Evolutionary conservation across 2,797 vertebrate species (phyloP).

Genomic region (Todus mexicanus): DNA sequence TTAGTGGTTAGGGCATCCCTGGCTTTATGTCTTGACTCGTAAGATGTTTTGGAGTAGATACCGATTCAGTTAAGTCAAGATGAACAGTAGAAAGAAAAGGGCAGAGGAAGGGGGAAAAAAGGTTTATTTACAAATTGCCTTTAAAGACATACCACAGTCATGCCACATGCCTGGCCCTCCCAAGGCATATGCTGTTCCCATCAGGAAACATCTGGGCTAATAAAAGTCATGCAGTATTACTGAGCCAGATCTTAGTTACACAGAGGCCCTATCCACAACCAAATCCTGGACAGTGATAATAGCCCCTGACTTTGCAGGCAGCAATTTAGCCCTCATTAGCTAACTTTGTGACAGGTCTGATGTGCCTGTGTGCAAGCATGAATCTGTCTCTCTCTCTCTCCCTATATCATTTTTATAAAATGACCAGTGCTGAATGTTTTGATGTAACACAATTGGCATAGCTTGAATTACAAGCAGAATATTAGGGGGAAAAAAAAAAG

Average conservation of each 20-base stretch:
- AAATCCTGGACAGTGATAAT: not conserved
- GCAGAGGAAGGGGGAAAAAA: not conserved
- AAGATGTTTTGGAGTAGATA: not conserved
- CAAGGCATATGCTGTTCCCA: not conserved
- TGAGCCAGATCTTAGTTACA: not conserved
- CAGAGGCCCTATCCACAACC: not conserved
- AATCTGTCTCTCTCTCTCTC: not conserved
- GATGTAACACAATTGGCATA: not conserved
- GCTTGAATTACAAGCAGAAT: not conserved
- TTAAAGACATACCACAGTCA: not conserved
- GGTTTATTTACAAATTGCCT: not conserved
- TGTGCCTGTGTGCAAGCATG: not conserved
- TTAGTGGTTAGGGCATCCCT: not conserved
- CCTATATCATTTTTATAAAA: not conserved
- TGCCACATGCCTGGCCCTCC: not conserved
- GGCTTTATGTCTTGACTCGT: not conserved
- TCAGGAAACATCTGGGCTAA: slow-evolving; percentile 20
- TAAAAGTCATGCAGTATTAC: not conserved
- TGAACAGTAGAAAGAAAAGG: not conserved
- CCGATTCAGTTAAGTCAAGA: not conserved
- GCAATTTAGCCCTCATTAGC: not conserved
- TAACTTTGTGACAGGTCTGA: not conserved
- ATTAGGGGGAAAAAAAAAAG: not conserved
- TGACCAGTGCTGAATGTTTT: not conserved
- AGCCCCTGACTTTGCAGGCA: not conserved